These are phyloP conservation scores for Hiodon alosoides DNA, from an alignment of 2,113 vertebrate species.

Conservation along the genomic window DNA sequence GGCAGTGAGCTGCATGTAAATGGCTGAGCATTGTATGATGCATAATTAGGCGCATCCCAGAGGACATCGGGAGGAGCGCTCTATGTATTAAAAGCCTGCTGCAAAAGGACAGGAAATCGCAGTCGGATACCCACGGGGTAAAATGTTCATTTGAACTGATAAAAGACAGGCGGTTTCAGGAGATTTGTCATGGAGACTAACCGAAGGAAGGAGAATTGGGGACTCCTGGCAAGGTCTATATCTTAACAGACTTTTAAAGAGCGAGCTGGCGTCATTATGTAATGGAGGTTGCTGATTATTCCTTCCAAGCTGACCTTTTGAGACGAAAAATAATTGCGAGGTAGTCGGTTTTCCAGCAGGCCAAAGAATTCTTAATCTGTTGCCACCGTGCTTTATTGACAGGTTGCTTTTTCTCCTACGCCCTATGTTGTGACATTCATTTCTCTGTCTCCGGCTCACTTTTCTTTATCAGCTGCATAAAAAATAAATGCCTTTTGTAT, in stretches of 20 bases:
- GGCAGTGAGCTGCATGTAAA: neutral
- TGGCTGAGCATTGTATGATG: neutral
- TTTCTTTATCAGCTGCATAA: neutral
- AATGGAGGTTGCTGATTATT: neutral
- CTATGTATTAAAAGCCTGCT: neutral
- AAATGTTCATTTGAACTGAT: neutral
- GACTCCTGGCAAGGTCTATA: neutral
- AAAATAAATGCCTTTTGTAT: neutral
- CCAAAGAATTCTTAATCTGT: no score
- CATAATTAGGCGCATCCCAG: neutral
- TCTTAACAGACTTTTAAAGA: neutral
- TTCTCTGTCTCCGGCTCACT: no score
- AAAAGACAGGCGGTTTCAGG: conserved; percentile 10
- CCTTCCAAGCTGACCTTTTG: conserved; percentile 7
- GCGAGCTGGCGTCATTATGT: neutral
- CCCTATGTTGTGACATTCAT: no score
- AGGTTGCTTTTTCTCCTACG: neutral
- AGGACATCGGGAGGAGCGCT: neutral
- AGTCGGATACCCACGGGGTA: neutral
- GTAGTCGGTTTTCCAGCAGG: neutral
- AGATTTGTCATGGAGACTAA: conserved; percentile 2
- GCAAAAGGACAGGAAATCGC: neutral
- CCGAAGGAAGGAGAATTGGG: neutral
- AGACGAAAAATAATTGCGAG: neutral
- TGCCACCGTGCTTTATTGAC: neutral